phyloP scores from a whole-genome alignment of 1,140 invertebrate genomes.

The Carposina sasakii region DNA sequence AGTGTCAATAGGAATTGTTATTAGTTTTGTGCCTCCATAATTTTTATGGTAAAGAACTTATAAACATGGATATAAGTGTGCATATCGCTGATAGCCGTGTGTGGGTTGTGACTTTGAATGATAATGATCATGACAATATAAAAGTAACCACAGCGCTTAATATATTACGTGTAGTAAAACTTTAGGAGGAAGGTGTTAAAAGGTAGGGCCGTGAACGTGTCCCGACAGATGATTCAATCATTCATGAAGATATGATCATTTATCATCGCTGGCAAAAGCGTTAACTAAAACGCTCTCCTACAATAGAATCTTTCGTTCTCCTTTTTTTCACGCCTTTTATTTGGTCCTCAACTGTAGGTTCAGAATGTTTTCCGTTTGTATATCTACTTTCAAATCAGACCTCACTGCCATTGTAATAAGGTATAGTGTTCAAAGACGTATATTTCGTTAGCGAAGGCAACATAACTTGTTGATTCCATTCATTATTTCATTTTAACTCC shows the following conservation, averaged over 20 bases:
- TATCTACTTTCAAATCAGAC: no score
- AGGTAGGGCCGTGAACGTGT: conserved; percentile 54
- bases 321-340: conserved; percentile 45
- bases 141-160: conserved; percentile 54
- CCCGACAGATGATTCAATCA: conserved; percentile 64
- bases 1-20: no score
- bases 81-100: conserved; percentile 27
- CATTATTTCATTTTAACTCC: conserved; percentile 32
- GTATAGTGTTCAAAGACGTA: no score
- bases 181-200: conserved; percentile 66
- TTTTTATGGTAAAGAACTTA: no score
- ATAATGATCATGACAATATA: conserved; percentile 65
- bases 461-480: no score
- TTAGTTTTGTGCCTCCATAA: no score
- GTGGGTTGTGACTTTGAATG: conserved; percentile 59
- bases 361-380: no score
- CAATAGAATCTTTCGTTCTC: conserved; percentile 36
- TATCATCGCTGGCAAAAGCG: conserved; percentile 63
- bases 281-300: conserved; percentile 41
- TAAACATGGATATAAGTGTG: conserved; percentile 24
- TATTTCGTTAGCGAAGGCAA: no score
- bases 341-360: conserved; percentile 32
- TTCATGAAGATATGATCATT: conserved; percentile 64
- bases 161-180: conserved; percentile 63
- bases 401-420: no score